Conservation (phyloP, 2,113 vertebrate genomes). For the Xiphophorus hellerii region DNA sequence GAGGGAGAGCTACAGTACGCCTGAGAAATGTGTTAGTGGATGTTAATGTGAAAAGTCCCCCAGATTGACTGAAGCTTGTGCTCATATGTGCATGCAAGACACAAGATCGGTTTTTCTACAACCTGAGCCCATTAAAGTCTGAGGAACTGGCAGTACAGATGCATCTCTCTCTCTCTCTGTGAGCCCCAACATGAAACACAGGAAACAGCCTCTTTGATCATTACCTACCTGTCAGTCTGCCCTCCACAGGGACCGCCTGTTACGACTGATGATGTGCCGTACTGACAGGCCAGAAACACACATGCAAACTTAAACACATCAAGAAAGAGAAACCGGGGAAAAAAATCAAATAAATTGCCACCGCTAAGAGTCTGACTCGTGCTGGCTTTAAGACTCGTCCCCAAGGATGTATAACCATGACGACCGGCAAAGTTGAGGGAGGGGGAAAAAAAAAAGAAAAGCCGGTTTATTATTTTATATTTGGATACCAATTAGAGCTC, state of each 20-base stretch:
- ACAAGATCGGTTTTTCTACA: conserved; percentile 44
- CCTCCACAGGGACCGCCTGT: conserved; percentile 74
- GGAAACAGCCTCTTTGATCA: conserved; percentile 79
- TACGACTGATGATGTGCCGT: conserved; percentile 69
- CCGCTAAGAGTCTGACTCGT: conserved; percentile 48
- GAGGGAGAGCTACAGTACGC: conserved; percentile 27
- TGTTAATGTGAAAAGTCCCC: conserved; percentile 59
- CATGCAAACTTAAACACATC: conserved; percentile 60
- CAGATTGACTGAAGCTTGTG: conserved; percentile 48
- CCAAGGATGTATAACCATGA: conserved; percentile 68
- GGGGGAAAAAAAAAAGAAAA: conserved; percentile 11
- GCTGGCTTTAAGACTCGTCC: conserved; percentile 58
- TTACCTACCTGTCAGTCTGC: conserved; percentile 78
- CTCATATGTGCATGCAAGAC: conserved; percentile 11
- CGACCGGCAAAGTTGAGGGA: conserved; percentile 50
- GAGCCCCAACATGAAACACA: conserved; percentile 75
- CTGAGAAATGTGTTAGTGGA: conserved; percentile 55
- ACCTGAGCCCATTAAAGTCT: conserved; percentile 62
- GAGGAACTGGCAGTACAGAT: conserved; percentile 60
- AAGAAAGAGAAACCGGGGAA: conserved; percentile 7
- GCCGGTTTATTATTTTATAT: conserved; percentile 70
- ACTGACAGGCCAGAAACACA: conserved; percentile 70
- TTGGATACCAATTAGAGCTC: conserved; percentile 71
- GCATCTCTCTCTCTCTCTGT: conserved; percentile 53
- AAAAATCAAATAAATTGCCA: conserved; percentile 8